Percentiles rank a stretch among this genome's conserved stretches.
Evolutionary conservation across 2,113 vertebrate genomes (phyloP).

Genomic region (Bungarus multicinctus): DNA sequence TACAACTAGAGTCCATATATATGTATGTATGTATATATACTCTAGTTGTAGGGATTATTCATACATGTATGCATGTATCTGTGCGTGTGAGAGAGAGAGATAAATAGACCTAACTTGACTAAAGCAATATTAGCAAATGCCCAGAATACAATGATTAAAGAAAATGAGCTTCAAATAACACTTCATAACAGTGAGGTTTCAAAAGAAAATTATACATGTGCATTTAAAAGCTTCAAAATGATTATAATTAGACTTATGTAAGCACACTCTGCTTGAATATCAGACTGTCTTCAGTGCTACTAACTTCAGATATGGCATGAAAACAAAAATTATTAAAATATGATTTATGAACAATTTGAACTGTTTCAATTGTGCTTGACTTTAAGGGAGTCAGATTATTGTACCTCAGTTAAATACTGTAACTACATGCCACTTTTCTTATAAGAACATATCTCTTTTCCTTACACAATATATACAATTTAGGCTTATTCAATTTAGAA

Average conservation of each 20-base stretch:
- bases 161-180: constrained; percentile 37
- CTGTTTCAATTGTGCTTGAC: background rate
- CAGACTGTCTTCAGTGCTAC: background rate
- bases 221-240: background rate
- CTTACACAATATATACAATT: background rate
- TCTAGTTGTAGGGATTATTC: constrained; percentile 54
- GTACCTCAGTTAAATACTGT: background rate
- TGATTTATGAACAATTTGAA: background rate
- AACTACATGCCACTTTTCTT: background rate
- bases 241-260: background rate
- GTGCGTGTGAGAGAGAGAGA: background rate
- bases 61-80: background rate
- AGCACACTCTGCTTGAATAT: background rate
- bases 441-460: background rate
- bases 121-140: constrained; percentile 65
- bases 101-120: constrained; percentile 68
- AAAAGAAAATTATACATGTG: background rate
- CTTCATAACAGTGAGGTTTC: constrained; percentile 37
- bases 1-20: no score
- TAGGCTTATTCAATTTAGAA: background rate
- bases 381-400: background rate
- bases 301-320: background rate
- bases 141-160: constrained; percentile 57
- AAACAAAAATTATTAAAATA: background rate
- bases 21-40: no score